These are phyloP conservation scores for Xylota sylvarum DNA, from an alignment of 2,888 invertebrate species.

Conservation along the genomic window DNA sequence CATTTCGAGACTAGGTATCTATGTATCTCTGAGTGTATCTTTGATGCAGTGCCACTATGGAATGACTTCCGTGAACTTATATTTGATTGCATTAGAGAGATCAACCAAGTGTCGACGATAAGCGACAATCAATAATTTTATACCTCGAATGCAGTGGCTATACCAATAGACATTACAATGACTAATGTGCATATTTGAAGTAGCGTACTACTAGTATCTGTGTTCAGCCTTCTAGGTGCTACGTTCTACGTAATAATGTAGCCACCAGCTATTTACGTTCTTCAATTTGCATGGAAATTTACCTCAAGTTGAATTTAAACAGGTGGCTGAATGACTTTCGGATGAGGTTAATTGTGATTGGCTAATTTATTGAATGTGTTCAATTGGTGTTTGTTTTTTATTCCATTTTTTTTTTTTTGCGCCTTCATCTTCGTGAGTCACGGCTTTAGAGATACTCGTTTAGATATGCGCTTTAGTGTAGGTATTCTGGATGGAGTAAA, in stretches of 20 bases:
- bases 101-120: slow-evolving; percentile 17
- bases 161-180: slow-evolving; percentile 27
- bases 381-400: slow-evolving; percentile 9
- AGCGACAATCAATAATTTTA: slow-evolving; percentile 43
- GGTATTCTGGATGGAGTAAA: slow-evolving; percentile 10
- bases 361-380: slow-evolving; percentile 25
- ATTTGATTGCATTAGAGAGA: slow-evolving; percentile 40
- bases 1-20: slow-evolving; percentile 28
- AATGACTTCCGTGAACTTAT: slow-evolving; percentile 67
- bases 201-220: slow-evolving; percentile 9
- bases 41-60: slow-evolving; percentile 4
- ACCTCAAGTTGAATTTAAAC: slow-evolving; percentile 41
- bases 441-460: background rate
- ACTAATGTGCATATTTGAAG: slow-evolving; percentile 23
- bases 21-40: background rate
- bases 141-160: slow-evolving; percentile 19
- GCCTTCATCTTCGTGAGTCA: slow-evolving; percentile 42
- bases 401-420: background rate
- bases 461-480: background rate
- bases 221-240: background rate
- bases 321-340: slow-evolving; percentile 44
- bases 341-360: slow-evolving; percentile 53
- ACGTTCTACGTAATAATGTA: slow-evolving; percentile 9
- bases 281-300: slow-evolving; percentile 48
- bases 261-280: slow-evolving; percentile 43